phyloP scores from a whole-genome alignment of 2,797 vertebrate genomes.

The Octomys mimax region DNA sequence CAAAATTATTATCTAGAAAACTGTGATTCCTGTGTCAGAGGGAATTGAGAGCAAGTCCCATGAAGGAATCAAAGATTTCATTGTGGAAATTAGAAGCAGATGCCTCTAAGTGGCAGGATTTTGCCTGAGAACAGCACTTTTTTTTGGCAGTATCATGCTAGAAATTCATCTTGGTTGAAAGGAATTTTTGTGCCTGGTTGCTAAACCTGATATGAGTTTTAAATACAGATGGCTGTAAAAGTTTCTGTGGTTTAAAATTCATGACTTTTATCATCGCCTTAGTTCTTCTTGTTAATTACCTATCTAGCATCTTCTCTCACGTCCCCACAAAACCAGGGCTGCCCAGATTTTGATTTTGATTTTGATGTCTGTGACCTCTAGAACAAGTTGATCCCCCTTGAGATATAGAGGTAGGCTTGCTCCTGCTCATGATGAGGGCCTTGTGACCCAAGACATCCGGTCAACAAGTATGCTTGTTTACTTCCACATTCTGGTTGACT shows the following conservation, averaged over 20 bases:
- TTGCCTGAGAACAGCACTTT: conserved; percentile 93
- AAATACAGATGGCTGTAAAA: conserved; percentile 66
- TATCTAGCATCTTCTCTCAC: background rate
- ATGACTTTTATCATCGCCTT: conserved; percentile 51
- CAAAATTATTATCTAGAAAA: conserved; percentile 60
- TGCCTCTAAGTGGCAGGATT: conserved; percentile 92
- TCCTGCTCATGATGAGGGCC: background rate
- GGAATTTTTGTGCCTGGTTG: conserved; percentile 83
- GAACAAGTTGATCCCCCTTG: background rate
- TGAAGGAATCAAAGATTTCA: conserved; percentile 85
- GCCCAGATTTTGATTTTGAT: conserved; percentile 57
- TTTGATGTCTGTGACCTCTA: background rate
- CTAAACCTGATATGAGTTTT: conserved; percentile 72
- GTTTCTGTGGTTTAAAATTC: conserved; percentile 59
- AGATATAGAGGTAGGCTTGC: background rate
- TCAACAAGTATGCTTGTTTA: background rate
- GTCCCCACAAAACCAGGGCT: background rate
- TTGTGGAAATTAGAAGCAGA: conserved; percentile 97
- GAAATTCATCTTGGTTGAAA: conserved; percentile 85
- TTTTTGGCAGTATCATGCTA: conserved; percentile 79
- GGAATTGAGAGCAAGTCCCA: conserved; percentile 48
- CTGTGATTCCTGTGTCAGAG: conserved; percentile 56
- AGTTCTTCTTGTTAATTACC: background rate
- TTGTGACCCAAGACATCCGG: background rate
- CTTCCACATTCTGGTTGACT: background rate